Percentiles rank a stretch among this genome's conserved stretches.
These are phyloP conservation scores for Furcula furcula DNA, from an alignment of 2,888 invertebrate genomes.

Conservation along the genomic window DNA sequence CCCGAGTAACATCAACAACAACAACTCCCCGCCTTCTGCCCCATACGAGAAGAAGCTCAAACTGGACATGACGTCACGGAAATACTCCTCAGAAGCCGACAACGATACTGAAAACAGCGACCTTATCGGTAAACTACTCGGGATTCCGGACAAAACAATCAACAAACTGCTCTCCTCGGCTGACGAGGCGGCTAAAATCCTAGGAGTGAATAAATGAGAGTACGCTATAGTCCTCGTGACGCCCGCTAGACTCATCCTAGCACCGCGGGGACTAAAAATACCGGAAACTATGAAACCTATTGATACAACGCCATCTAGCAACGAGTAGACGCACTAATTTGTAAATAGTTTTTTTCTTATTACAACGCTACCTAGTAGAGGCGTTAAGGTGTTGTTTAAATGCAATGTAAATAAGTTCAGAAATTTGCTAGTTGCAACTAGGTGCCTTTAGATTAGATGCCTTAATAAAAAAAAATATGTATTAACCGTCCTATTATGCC, in stretches of 20 bases:
- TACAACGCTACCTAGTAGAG: conserved; percentile 48
- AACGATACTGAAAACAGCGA: conserved; percentile 84
- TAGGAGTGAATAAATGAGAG: conserved; percentile 89
- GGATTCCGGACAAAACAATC: conserved; percentile 92
- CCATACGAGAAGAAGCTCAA: conserved; percentile 80
- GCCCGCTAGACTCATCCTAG: conserved; percentile 70
- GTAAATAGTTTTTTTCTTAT: conserved; percentile 6
- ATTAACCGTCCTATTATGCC: conserved; percentile 72
- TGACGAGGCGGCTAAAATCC: conserved; percentile 92
- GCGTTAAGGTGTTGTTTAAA: conserved; percentile 5
- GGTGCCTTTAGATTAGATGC: conserved; percentile 67
- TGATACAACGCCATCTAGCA: conserved; percentile 51
- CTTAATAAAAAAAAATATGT: conserved; percentile 52
- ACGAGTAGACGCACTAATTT: conserved; percentile 42
- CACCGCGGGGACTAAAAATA: conserved; percentile 71
- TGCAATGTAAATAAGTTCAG: conserved; percentile 25
- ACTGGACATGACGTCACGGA: conserved; percentile 71
- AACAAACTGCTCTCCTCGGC: conserved; percentile 91
- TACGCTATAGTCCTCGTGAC: conserved; percentile 79
- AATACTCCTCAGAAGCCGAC: conserved; percentile 73
- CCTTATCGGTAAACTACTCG: conserved; percentile 93
- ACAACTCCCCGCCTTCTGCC: conserved; percentile 79
- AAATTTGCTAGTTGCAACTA: conserved; percentile 25
- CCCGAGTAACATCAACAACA: conserved; percentile 76
- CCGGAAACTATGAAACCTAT: conserved; percentile 39